Base-by-base conservation (phyloP, 2,888 invertebrate species). In the Dusona sp. region DNA sequence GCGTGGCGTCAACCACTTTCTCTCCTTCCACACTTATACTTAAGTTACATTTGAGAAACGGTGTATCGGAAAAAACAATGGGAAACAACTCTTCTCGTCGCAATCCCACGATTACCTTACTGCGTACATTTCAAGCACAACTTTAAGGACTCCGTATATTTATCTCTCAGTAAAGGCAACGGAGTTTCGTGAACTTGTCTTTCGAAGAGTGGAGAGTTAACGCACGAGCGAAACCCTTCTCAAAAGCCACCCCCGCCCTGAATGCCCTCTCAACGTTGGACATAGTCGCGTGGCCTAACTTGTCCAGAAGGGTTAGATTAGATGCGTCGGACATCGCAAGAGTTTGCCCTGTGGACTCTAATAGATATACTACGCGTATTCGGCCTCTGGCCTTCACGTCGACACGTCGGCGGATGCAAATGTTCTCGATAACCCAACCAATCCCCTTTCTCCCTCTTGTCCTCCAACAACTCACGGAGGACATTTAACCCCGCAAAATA, bases 291-390 rank as follows among this genome's bases (percentile, higher is more conserved):
- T 85, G 89, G 91, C 91, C 92, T 93, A 93, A 93, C 93, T 93
- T 92, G 93, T 92, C 92, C 91, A 90, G 91, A 93, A 93, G 93
- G 93, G 93, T 93, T 92, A 92, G 93, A 94, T 94, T 93, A 93
- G 94, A 94, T 91, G 92, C 92, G 92, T 93, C 92, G 92, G 80
- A 83, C 80, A 67, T 83, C 80, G 80, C 68, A 79, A 68, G 78
- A 84, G 73, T 91, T 91, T 73, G 92, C 90, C 90, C 90, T 89
- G 86, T 86, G 61, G 19, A 91, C 91, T 91, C 91, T 91, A 93
- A 93, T 16, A 36, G 22, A 74, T 57, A 45, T n/a, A 54, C 57
- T 74, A 25, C 38, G 57, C 92, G 93, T 93, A 89, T 90, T 90
- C 89, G 91, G 89, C 90, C 19, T 64, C 91, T 90, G 90, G 92